Evolutionary conservation across 2,888 invertebrate genomes (phyloP), one percentile per base, ranked within the genome.

Genomic region (Apocheima hispidaria): DNA sequence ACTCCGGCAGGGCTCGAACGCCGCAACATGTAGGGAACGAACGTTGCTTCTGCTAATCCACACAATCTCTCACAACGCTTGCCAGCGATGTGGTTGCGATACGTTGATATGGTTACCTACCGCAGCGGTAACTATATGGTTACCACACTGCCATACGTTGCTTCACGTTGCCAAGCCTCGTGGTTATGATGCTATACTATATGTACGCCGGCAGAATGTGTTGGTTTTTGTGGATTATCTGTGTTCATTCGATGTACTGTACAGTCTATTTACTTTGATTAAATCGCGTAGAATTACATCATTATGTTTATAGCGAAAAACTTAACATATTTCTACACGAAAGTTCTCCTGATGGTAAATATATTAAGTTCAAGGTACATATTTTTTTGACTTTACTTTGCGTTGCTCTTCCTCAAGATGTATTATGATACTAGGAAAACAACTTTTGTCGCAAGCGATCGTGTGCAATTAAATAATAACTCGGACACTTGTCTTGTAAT

Each of bases 1-100:
- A 80, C 82, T 80, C 83, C 77, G 73, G 68, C 66, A 68, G 75
- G 73, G 68, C 71, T 73, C 72, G 68, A 73, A 71, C 63, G 67
- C 84, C 81, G 73, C 82, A 79, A 81, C 78, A 75, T 65, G 73
- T 67, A 66, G 60, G 59, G 44, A 51, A 38, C 28, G 44, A 48
- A 60, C 60, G 60, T 49, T 57, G 66, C 57, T 49, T 28, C 28
- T 38, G 65, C 70, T 77, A 65, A 74, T 70, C 70, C 72, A 59
- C 56, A 54, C 69, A 60, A 49, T 56, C 59, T 61, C 66, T 64
- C 68, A 60, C 62, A 51, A 59, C 49, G 69, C 65, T 67, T 70
- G 65, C 67, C 61, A 61, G 53, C 69, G 60, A 53, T 69, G 40
- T 67, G 56, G 58, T 49, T 48, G 38, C 23, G 20, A 50, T 41